Conservation (phyloP, 2,113 vertebrate genomes). For the Prolemur simus region DNA sequence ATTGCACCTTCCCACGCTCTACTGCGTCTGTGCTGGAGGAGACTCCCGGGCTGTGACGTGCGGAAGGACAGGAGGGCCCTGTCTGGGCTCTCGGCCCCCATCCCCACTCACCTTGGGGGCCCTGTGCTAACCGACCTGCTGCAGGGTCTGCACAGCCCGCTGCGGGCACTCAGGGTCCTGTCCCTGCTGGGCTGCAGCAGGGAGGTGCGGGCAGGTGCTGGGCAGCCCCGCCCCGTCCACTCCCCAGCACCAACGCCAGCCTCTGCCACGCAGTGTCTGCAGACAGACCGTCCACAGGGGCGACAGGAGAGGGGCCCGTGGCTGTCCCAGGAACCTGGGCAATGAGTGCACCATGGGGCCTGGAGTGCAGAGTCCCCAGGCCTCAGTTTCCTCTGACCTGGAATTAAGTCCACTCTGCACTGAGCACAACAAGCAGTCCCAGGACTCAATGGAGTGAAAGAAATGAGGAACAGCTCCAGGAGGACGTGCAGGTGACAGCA, state of each 20-base stretch:
- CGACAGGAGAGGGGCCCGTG: accelerated
- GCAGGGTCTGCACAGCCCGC: neutral
- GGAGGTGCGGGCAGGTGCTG: too few species aligned
- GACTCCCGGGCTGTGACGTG: accelerated
- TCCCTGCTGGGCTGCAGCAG: neutral
- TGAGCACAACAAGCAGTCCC: accelerated
- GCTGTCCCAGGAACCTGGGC: neutral
- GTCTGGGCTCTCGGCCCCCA: accelerated
- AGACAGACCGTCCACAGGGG: too few species aligned
- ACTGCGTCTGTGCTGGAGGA: accelerated
- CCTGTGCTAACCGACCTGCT: too few species aligned
- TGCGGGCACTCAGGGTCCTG: neutral
- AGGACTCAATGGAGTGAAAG: neutral
- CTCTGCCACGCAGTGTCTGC: neutral
- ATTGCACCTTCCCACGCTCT: accelerated
- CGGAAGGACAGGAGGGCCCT: neutral
- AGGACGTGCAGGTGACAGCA: accelerated
- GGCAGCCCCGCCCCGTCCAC: neutral
- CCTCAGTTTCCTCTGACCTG: neutral
- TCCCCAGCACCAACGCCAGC: too few species aligned
- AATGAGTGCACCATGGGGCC: accelerated
- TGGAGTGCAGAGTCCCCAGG: neutral
- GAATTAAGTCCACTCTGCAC: accelerated
- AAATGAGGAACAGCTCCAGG: neutral
- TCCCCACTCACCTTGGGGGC: accelerated